These are phyloP conservation scores for Marmota monax DNA, from an alignment of 2,113 vertebrate genomes.

Conservation along the genomic window DNA sequence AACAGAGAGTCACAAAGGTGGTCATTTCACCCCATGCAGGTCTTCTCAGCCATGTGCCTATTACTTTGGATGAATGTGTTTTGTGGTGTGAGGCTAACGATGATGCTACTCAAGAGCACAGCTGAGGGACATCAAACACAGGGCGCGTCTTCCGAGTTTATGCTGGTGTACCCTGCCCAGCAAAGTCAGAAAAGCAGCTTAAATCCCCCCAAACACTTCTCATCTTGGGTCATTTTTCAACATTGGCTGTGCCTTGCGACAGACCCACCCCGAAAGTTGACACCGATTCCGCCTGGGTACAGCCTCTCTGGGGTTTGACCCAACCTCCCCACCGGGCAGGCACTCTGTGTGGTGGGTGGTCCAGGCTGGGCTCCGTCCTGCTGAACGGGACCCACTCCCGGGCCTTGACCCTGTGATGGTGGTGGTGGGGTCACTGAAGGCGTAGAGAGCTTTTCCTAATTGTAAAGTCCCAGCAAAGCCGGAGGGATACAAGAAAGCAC, in stretches of 20 bases:
- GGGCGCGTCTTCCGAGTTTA: slow-evolving; percentile 18
- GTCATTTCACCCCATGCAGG: accelerated
- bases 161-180: neutral
- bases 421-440: neutral
- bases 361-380: neutral
- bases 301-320: neutral
- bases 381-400: accelerated
- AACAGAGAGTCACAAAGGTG: accelerated
- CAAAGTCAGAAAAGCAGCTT: slow-evolving; percentile 7
- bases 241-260: accelerated
- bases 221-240: neutral
- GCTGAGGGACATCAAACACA: slow-evolving; percentile 46
- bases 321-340: too few species aligned
- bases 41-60: accelerated
- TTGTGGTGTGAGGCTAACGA: neutral
- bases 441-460: neutral
- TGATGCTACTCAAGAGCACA: neutral
- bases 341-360: neutral
- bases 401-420: neutral
- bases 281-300: accelerated
- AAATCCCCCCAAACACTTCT: neutral
- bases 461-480: neutral
- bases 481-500: neutral
- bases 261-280: accelerated
- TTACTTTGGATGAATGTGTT: neutral